These are phyloP conservation scores for Noctua pronuba DNA, from an alignment of 2,888 invertebrate genomes.

Conservation along the genomic window DNA sequence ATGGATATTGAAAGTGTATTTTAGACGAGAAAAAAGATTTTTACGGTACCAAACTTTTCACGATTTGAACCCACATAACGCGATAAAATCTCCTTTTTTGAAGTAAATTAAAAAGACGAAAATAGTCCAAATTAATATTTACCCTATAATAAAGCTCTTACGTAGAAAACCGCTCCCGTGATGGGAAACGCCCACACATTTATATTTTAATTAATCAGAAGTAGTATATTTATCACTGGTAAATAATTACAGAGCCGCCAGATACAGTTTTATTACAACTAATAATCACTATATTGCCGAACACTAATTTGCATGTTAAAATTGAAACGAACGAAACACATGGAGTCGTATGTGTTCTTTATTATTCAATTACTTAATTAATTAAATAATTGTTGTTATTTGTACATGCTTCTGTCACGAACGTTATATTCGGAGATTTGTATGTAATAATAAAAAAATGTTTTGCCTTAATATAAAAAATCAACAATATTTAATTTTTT, in stretches of 20 bases:
- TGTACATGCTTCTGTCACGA: not conserved
- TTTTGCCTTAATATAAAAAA: not conserved
- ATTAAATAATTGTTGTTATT: no score
- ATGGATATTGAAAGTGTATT: not conserved
- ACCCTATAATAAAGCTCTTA: not conserved
- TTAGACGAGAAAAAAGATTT: not conserved
- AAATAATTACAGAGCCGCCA: constrained; percentile 39
- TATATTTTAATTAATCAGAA: constrained; percentile 44
- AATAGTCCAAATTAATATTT: not conserved
- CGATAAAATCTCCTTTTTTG: not conserved
- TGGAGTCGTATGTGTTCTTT: constrained; percentile 41
- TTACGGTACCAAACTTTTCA: not conserved
- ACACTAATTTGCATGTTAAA: constrained; percentile 56
- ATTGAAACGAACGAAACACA: constrained; percentile 42
- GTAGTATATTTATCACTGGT: constrained; percentile 34
- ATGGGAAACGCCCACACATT: constrained; percentile 22
- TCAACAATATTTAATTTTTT: no score
- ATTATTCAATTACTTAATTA: constrained; percentile 11
- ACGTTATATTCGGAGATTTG: not conserved
- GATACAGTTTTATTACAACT: constrained; percentile 48
- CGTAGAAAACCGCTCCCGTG: constrained; percentile 13
- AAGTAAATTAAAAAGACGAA: not conserved
- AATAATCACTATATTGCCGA: constrained; percentile 41
- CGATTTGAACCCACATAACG: not conserved
- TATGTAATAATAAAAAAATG: not conserved